A percentile compares a stretch with the other conserved stretches of the same genome.
Conservation (phyloP, 2,797 vertebrate species). For the Schizopygopsis malacanthus region DNA sequence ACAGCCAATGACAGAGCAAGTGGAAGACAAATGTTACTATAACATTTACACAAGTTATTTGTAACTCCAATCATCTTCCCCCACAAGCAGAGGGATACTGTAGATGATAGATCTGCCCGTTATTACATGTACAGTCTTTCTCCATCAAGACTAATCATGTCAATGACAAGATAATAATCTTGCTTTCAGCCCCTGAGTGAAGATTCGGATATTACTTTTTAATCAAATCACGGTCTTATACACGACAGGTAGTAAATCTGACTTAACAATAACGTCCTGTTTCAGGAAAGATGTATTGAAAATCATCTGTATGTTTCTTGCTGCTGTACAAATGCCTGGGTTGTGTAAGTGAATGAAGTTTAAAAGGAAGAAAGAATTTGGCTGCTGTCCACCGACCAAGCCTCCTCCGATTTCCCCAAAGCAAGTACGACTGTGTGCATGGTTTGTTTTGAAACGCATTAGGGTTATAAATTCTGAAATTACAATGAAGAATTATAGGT, state of each 20-base stretch:
- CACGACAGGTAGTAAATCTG: constrained; percentile 38
- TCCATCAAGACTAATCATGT: constrained; percentile 45
- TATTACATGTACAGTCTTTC: constrained; percentile 37
- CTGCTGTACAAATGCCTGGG: neutral
- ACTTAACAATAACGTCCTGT: constrained; percentile 8
- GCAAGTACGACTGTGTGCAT: neutral
- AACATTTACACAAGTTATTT: constrained; percentile 38
- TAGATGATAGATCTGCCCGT: constrained; percentile 34
- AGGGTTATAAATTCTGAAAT: neutral
- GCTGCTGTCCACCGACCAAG: constrained; percentile 31
- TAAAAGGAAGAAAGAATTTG: neutral
- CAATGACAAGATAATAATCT: constrained; percentile 51
- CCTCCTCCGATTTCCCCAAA: constrained; percentile 9
- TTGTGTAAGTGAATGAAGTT: neutral
- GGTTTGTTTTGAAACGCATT: constrained; percentile 6
- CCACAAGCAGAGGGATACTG: constrained; percentile 17
- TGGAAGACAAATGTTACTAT: constrained; percentile 36
- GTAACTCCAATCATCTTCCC: constrained; percentile 30
- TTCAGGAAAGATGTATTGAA: constrained; percentile 2
- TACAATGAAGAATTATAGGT: constrained; percentile 32
- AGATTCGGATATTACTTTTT: constrained; percentile 48
- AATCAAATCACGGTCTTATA: constrained; percentile 44
- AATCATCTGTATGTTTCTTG: neutral
- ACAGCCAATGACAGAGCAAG: constrained; percentile 24
- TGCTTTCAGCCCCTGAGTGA: constrained; percentile 39